These are phyloP conservation scores for Phylloscopus whistleri DNA, from an alignment of 2,113 vertebrate species.

Conservation along the genomic window DNA sequence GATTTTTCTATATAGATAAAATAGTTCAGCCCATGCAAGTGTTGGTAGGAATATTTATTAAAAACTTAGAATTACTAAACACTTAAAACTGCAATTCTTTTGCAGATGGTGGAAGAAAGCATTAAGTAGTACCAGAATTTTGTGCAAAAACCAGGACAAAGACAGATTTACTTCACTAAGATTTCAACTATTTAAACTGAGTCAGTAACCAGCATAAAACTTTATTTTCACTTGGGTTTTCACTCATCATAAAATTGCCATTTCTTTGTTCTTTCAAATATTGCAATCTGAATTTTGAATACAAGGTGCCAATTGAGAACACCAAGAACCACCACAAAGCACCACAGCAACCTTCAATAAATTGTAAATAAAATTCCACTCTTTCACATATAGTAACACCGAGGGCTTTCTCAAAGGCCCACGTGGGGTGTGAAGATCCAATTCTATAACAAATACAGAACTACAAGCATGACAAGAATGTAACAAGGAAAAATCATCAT, in stretches of 20 bases:
- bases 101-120: neutral
- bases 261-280: neutral
- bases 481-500: neutral
- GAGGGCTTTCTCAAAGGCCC: neutral
- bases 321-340: neutral
- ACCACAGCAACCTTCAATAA: neutral
- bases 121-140: neutral
- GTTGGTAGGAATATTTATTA: neutral
- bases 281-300: neutral
- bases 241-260: neutral
- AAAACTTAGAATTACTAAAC: neutral
- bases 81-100: neutral
- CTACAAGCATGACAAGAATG: neutral
- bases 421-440: neutral
- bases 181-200: neutral
- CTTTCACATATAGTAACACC: neutral
- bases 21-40: neutral
- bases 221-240: neutral
- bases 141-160: neutral
- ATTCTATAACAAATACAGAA: neutral
- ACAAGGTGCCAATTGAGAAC: neutral
- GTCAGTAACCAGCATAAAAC: neutral
- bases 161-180: neutral
- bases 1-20: neutral
- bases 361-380: neutral